A percentile compares a stretch with the other conserved stretches of the same genome.
phyloP scores from a whole-genome alignment of 2,113 vertebrate genomes.

The Oceanites oceanicus region DNA sequence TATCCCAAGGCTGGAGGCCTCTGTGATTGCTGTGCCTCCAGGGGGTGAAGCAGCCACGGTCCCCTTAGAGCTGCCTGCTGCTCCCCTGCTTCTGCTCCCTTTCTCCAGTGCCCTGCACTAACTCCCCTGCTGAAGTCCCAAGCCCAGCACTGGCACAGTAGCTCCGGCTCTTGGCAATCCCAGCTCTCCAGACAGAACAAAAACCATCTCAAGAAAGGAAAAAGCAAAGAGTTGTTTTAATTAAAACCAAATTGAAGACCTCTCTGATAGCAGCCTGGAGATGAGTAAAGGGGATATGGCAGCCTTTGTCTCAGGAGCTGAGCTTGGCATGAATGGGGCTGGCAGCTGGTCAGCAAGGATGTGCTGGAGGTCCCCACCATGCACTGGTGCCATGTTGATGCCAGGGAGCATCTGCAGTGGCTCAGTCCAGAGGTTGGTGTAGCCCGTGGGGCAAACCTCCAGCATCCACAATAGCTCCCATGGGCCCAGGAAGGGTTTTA shows the following conservation, averaged over 20 bases:
- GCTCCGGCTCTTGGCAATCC: neutral
- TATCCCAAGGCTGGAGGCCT: neutral
- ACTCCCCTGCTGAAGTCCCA: neutral
- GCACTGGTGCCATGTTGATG: fast-evolving
- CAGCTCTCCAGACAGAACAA: neutral
- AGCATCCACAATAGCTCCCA: neutral
- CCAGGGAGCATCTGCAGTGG: neutral
- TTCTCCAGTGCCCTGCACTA: neutral
- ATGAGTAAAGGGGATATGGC: neutral
- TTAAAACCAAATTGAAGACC: neutral
- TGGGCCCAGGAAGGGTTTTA: neutral
- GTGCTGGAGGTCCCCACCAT: neutral
- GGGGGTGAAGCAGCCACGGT: neutral
- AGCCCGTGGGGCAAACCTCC: neutral
- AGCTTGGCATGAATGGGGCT: neutral
- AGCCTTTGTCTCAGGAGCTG: neutral
- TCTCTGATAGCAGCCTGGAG: neutral
- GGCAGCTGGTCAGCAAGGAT: neutral
- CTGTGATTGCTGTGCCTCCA: neutral
- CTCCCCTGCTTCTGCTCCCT: neutral
- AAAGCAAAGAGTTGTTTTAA: neutral
- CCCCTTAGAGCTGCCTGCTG: neutral
- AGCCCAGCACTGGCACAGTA: neutral
- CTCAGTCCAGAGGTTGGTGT: neutral
- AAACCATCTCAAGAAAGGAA: neutral